Base-by-base conservation (phyloP, 2,888 invertebrate genomes). In the Deilephila porcellus region DNA sequence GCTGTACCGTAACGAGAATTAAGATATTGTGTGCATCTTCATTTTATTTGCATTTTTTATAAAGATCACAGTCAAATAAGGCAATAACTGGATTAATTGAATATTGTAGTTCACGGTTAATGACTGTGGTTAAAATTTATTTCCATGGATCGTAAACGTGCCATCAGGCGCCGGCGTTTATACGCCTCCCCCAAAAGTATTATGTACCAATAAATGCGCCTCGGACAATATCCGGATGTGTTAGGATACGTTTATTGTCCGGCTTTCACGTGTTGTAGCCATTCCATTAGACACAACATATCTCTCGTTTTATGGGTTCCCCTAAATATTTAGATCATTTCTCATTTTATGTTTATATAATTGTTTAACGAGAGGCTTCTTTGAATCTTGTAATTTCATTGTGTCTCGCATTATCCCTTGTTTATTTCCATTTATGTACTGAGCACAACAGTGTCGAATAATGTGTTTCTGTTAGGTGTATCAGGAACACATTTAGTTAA, bases 231-330 rank as follows among this genome's bases (percentile, higher is more conserved):
- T 90, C 85, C 88, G 87, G 87, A 90, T 87, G 86, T 90, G 91
- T 91, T 87, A 86, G 90, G 88, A 89, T 86, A 83, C 90, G 86
- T 93, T 93, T 93, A 93, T 93, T 91, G 90, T 89, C 85, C 83
- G 76, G 78, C 79, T 83, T 85, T 86, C 85, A 87, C 89, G 88
- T 88, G 90, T 87, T 86, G 86, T 83, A 85, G 82, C 80, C 85
- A 81, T 78, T 79, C 80, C 81, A 82, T 81, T 86, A 83, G 86
- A 87, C 86, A 87, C 86, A 82, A 86, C 88, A 89, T 88, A 88
- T 87, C 83, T 82, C 83, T 82, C 82, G 85, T 82, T 82, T 80
- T 82, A 76, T 84, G 82, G 79, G 86, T 87, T 88, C 86, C 86
- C 85, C 91, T 90, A 88, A 91, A 91, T 80, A 85, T 86, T 80